Percentiles rank a stretch among this genome's conserved stretches.
These are phyloP conservation scores for Diarsia mendica DNA, from an alignment of 2,888 invertebrate genomes.

Conservation along the genomic window DNA sequence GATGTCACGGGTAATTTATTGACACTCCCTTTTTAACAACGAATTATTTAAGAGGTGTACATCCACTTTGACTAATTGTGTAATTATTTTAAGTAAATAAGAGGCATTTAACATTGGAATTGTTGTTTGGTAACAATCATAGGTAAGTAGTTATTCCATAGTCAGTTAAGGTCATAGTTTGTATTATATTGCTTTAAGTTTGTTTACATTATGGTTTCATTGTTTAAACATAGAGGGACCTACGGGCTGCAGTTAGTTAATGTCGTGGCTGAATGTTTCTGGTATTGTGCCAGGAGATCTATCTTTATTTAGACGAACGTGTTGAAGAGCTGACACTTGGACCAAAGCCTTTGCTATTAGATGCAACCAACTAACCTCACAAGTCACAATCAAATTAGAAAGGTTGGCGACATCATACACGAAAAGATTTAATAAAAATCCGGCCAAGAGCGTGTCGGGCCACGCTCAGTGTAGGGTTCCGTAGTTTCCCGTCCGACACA, in stretches of 20 bases:
- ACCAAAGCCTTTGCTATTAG: background rate
- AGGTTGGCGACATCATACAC: background rate
- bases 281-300: slow-evolving; percentile 34
- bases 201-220: background rate
- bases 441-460: no score
- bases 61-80: slow-evolving; percentile 69
- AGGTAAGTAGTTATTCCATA: background rate
- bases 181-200: background rate
- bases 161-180: background rate
- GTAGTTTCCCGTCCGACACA: no score
- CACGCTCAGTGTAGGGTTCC: no score
- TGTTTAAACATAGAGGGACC: background rate
- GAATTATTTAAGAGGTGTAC: slow-evolving; percentile 69
- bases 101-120: slow-evolving; percentile 20
- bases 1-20: slow-evolving; percentile 79
- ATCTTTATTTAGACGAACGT: slow-evolving; percentile 41
- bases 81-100: slow-evolving; percentile 59
- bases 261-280: slow-evolving; percentile 16
- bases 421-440: slow-evolving; percentile 1
- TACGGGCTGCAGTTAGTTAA: background rate
- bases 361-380: background rate
- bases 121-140: slow-evolving; percentile 7
- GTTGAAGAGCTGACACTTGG: slow-evolving; percentile 14
- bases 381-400: background rate
- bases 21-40: slow-evolving; percentile 69